A percentile compares a stretch with the other conserved stretches of the same genome.
These are phyloP conservation scores for Arctia plantaginis DNA, from an alignment of 2,888 invertebrate genomes.

Conservation along the genomic window DNA sequence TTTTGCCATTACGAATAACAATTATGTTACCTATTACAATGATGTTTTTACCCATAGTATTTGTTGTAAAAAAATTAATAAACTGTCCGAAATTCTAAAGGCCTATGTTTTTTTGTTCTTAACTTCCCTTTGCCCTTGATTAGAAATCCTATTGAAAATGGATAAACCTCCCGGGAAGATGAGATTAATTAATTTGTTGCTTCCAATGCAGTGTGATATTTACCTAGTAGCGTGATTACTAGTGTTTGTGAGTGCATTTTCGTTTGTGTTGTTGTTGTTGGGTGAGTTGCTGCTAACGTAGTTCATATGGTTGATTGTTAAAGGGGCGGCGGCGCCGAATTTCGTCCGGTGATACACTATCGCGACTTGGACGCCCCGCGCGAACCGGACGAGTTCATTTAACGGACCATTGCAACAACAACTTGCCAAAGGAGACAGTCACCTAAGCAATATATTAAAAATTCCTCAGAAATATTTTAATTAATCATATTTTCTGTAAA, in stretches of 20 bases:
- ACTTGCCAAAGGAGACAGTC: constrained; percentile 59
- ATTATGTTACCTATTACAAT: constrained; percentile 34
- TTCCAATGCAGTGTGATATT: constrained; percentile 44
- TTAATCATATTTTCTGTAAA: constrained; percentile 39
- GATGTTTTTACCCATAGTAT: constrained; percentile 38
- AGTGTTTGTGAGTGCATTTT: constrained; percentile 51
- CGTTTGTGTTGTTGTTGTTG: constrained; percentile 53
- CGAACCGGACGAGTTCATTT: constrained; percentile 95
- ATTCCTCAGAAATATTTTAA: constrained; percentile 9
- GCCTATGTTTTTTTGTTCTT: constrained; percentile 52
- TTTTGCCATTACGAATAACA: constrained; percentile 16
- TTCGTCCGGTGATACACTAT: constrained; percentile 96
- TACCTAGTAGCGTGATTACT: constrained; percentile 28
- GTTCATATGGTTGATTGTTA: constrained; percentile 83
- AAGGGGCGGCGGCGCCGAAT: constrained; percentile 92
- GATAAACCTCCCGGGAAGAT: constrained; percentile 70
- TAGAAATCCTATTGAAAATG: constrained; percentile 6
- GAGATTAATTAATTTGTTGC: constrained; percentile 62
- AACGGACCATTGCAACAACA: constrained; percentile 67
- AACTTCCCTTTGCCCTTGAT: constrained; percentile 38
- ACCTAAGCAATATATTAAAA: constrained; percentile 17
- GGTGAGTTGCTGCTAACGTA: constrained; percentile 53
- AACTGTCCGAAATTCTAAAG: constrained; percentile 59
- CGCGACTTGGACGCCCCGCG: constrained; percentile 97
- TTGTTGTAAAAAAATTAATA: constrained; percentile 60